Conservation (phyloP, 2,888 invertebrate species). For the Elegia similella region DNA sequence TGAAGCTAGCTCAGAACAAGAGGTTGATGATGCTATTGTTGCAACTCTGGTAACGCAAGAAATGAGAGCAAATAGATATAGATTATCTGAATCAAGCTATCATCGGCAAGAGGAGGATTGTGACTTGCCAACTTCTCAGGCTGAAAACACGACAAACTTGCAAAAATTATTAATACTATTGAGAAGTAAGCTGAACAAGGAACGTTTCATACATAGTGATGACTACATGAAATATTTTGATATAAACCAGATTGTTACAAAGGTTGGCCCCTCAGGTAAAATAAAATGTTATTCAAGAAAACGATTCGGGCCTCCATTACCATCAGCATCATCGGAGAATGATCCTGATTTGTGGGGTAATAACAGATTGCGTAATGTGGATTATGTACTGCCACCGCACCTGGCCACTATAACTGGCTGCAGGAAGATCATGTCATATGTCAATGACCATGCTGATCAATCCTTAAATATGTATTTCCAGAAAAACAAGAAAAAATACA, state of each 20-base stretch:
- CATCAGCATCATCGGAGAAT: slow-evolving; percentile 25
- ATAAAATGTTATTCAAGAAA: slow-evolving; percentile 60
- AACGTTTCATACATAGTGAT: slow-evolving; percentile 37
- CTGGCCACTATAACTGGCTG: slow-evolving; percentile 60
- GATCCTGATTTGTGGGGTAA: slow-evolving; percentile 57
- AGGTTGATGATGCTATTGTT: slow-evolving; percentile 57
- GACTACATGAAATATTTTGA: slow-evolving; percentile 37
- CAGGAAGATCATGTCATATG: slow-evolving; percentile 47
- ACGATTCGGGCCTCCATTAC: neutral
- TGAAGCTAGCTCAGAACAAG: slow-evolving; percentile 41
- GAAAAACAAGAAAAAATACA: slow-evolving; percentile 38
- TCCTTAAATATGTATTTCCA: slow-evolving; percentile 34
- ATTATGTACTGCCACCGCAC: slow-evolving; percentile 59
- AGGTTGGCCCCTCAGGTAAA: slow-evolving; percentile 34
- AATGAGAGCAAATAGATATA: slow-evolving; percentile 34
- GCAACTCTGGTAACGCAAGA: slow-evolving; percentile 46
- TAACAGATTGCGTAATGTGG: slow-evolving; percentile 27
- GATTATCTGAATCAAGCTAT: slow-evolving; percentile 1
- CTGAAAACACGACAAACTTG: slow-evolving; percentile 43
- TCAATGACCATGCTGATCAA: slow-evolving; percentile 22
- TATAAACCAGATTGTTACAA: slow-evolving; percentile 30
- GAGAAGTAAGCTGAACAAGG: slow-evolving; percentile 46
- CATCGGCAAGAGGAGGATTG: neutral
- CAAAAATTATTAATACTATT: slow-evolving; percentile 51
- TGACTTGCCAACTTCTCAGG: neutral